These are phyloP conservation scores for Eurois occulta DNA, from an alignment of 2,888 invertebrate genomes.

Conservation along the genomic window DNA sequence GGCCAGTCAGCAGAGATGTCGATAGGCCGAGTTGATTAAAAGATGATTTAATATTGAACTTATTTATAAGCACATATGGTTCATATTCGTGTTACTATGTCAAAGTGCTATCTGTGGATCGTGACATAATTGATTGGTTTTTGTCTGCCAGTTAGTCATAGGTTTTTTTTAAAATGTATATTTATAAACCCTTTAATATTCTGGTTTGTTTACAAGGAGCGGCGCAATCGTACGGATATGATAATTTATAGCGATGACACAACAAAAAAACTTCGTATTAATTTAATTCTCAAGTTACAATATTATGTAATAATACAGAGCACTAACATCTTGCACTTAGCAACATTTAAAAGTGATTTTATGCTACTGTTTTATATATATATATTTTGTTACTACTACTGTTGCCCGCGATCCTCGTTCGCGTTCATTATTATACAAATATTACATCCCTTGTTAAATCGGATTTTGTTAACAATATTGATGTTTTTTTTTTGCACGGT, in stretches of 20 bases:
- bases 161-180: neutral
- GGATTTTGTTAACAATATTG: too few species aligned
- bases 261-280: slow-evolving; percentile 4
- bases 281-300: slow-evolving; percentile 25
- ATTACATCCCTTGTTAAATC: too few species aligned
- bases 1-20: too few species aligned
- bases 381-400: neutral
- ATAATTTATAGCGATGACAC: slow-evolving; percentile 22
- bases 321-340: neutral
- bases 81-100: neutral
- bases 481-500: too few species aligned
- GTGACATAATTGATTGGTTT: neutral
- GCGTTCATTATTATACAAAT: too few species aligned
- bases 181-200: neutral
- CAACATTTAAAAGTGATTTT: neutral
- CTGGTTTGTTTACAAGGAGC: neutral
- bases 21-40: neutral
- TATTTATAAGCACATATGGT: neutral
- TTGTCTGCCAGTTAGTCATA: neutral
- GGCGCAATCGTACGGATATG: neutral
- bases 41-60: neutral
- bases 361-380: neutral
- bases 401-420: too few species aligned
- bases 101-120: neutral
- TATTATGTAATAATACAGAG: neutral